Evolutionary conservation across 2,113 vertebrate genomes (phyloP), one percentile per base, ranked within the genome.

Genomic region (Chascanopsetta lugubris): DNA sequence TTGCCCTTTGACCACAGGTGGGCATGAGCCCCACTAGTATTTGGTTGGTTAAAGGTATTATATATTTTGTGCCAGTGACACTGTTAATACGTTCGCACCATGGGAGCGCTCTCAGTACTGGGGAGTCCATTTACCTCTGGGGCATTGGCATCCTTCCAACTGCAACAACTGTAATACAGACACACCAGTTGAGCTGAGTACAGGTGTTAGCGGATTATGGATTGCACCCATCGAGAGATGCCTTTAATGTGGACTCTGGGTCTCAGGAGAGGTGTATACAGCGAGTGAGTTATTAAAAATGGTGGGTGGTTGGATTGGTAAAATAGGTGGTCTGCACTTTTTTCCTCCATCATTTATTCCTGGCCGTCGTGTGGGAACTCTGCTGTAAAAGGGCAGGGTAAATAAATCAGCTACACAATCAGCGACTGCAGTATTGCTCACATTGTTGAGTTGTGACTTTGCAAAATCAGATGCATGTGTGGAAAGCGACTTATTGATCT

Each of bases 41-140:
- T 82, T 79, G 68, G 60, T 80, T 69, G 56, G 66, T 80, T 79
- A 70, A 68, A 75, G 74, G 62, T 87, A 69, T 83, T 77, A 72
- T 72, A 69, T 61, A 66, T 32, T 63, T 79, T 18, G 18, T 83
- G 76, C 79, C 84, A 85, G 72, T 32, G 47, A 69, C 64, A 63
- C 54, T 80, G 76, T 75, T 84, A 83, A 85, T 88, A 70, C 68
- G 67, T 83, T 81, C 75, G 72, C 75, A 61, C 82, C 62, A 47
- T 56, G 69, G 75, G 80, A 87, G 63, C 63, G 64, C 50, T 64
- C 63, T 43, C 8, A 7, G 50, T 50, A 54, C 67, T 65, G 54
- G 64, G 59, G 34, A 84, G 79, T 86, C 77, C 66, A 77, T 79
- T 89, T 83, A 89, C 72, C 83, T 80, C 48, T 46, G 55, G 65